These are phyloP conservation scores for Sprattus sprattus DNA, from an alignment of 2,113 vertebrate genomes.

Conservation along the genomic window DNA sequence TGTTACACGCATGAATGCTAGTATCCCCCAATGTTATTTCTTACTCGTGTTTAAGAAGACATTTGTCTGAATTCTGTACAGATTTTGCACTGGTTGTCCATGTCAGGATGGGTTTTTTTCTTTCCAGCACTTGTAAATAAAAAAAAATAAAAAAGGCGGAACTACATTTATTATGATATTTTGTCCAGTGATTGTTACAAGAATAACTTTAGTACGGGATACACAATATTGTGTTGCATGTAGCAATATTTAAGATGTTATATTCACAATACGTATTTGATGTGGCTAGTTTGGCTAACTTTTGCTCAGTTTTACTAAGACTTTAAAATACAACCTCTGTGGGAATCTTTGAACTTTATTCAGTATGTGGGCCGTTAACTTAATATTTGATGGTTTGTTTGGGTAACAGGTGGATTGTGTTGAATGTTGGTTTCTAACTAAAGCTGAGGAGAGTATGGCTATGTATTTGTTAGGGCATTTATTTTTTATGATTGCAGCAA, in stretches of 20 bases:
- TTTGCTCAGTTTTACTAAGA: background rate
- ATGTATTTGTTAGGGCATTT: background rate
- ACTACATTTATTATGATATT: conserved; percentile 10
- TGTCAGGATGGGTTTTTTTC: conserved; percentile 48
- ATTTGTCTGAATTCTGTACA: conserved; percentile 72
- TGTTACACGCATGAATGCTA: conserved; percentile 68
- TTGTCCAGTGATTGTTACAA: background rate
- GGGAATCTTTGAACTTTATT: no score
- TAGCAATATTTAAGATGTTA: background rate
- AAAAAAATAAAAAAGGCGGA: conserved; percentile 51
- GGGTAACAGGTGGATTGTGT: no score
- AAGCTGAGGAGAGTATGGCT: no score
- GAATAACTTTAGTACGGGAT: background rate
- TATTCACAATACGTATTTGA: background rate
- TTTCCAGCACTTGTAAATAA: conserved; percentile 76
- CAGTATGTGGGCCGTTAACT: no score
- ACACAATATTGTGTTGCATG: background rate
- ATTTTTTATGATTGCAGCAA: background rate
- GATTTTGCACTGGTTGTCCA: conserved; percentile 73
- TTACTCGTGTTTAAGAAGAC: conserved; percentile 67
- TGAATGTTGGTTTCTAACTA: no score
- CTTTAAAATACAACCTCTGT: background rate
- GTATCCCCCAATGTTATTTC: conserved; percentile 50
- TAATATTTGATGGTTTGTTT: no score
- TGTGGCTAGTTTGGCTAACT: no score